Percentiles rank a stretch among this genome's conserved stretches.
These are phyloP conservation scores for Neomicropteryx cornuta DNA, from an alignment of 1,140 invertebrate genomes.

Conservation along the genomic window DNA sequence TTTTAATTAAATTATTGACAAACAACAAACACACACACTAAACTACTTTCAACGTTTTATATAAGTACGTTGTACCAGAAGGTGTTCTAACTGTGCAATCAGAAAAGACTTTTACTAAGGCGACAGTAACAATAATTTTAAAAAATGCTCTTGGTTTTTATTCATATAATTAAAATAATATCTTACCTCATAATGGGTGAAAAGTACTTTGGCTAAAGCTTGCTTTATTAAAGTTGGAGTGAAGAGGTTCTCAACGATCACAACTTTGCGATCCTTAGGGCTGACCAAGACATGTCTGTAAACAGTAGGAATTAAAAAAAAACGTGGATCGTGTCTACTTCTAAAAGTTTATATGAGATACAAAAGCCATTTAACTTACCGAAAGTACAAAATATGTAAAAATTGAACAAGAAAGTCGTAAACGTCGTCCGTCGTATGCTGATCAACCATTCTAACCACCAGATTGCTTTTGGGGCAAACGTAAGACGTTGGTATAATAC, in stretches of 20 bases:
- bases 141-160: not conserved
- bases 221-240: conserved; percentile 72
- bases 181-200: conserved; percentile 82
- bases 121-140: conserved; percentile 15
- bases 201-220: conserved; percentile 83
- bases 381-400: conserved; percentile 80
- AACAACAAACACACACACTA: too few species aligned
- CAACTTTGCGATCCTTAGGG: conserved; percentile 84
- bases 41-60: too few species aligned
- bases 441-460: conserved; percentile 58
- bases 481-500: conserved; percentile 73
- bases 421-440: conserved; percentile 60
- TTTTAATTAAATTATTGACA: conserved; percentile 3
- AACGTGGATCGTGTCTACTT: conserved; percentile 6
- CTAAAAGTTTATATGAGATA: not conserved
- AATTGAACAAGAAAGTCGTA: conserved; percentile 82
- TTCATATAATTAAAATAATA: conserved; percentile 8
- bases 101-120: not conserved
- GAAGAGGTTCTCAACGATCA: conserved; percentile 84
- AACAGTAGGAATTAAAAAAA: too few species aligned
- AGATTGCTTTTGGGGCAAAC: conserved; percentile 52
- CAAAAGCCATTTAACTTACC: conserved; percentile 41
- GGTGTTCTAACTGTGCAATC: not conserved
- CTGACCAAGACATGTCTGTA: conserved; percentile 76
- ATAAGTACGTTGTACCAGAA: too few species aligned